Conservation (phyloP, 2,797 vertebrate species). For the Poliocrania exsul region DNA sequence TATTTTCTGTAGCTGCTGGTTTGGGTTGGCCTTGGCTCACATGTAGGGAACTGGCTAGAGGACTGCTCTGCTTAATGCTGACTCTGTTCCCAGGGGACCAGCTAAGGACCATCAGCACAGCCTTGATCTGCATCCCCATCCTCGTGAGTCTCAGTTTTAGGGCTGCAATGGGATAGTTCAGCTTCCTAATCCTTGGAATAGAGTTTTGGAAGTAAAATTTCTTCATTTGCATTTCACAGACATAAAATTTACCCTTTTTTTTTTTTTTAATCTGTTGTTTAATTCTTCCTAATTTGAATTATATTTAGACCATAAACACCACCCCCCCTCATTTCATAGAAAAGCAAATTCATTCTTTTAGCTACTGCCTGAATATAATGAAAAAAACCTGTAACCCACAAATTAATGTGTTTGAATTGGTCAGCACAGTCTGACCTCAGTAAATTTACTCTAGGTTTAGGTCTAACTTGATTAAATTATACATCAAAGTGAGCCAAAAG, state of each 20-base stretch:
- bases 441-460: neutral
- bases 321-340: neutral
- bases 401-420: neutral
- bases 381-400: neutral
- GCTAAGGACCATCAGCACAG: neutral
- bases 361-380: neutral
- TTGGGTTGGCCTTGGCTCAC: neutral
- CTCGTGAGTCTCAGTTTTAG: neutral
- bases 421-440: neutral
- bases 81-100: neutral
- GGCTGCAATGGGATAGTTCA: neutral
- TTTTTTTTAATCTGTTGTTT: neutral
- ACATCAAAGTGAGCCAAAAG: neutral
- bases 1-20: neutral
- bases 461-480: neutral
- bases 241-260: neutral
- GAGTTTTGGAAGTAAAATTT: neutral
- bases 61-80: neutral
- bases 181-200: neutral
- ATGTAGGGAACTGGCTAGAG: neutral
- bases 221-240: neutral
- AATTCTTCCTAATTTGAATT: neutral
- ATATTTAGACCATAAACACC: neutral
- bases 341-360: neutral
- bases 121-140: fast-evolving